phyloP scores from a whole-genome alignment of 1,140 invertebrate species.

The Drosophila sulfurigaster region DNA sequence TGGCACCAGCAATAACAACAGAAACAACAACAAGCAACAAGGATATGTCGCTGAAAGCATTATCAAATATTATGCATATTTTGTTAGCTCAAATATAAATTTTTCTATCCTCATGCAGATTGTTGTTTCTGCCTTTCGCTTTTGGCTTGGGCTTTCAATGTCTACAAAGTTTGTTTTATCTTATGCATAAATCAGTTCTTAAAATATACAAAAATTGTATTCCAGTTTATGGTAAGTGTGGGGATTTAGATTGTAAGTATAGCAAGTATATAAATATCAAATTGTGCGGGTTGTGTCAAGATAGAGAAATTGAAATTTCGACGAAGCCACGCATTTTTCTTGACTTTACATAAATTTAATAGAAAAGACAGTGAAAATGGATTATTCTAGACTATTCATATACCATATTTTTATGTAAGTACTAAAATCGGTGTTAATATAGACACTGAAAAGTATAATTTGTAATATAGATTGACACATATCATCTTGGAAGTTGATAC shows the following conservation, averaged over 20 bases:
- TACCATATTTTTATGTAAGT: too few relatives aligned
- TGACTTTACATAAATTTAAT: too few relatives aligned
- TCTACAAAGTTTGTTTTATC: constrained; percentile 82
- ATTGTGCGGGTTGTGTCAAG: constrained; percentile 13
- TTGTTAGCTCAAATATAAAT: constrained; percentile 70
- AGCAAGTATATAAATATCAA: constrained; percentile 8
- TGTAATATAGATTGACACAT: too few relatives aligned
- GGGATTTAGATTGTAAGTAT: constrained; percentile 22
- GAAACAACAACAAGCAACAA: constrained; percentile 42
- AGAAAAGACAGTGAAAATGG: too few relatives aligned
- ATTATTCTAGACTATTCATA: too few relatives aligned
- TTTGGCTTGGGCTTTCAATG: constrained; percentile 55
- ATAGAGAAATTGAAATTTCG: constrained; percentile 63
- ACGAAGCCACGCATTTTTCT: neutral
- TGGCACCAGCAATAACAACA: constrained; percentile 28
- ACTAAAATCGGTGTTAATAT: too few relatives aligned
- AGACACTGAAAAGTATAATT: too few relatives aligned
- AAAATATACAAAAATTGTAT: constrained; percentile 75
- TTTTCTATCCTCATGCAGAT: constrained; percentile 42
- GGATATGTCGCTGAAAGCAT: constrained; percentile 80
- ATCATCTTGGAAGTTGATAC: too few relatives aligned
- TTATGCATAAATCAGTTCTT: constrained; percentile 78
- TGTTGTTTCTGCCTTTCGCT: constrained; percentile 44
- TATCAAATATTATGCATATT: constrained; percentile 84
- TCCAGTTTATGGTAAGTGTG: constrained; percentile 48